Conservation (phyloP, 2,797 vertebrate species). For the Phrynocephalus vlangalii region DNA sequence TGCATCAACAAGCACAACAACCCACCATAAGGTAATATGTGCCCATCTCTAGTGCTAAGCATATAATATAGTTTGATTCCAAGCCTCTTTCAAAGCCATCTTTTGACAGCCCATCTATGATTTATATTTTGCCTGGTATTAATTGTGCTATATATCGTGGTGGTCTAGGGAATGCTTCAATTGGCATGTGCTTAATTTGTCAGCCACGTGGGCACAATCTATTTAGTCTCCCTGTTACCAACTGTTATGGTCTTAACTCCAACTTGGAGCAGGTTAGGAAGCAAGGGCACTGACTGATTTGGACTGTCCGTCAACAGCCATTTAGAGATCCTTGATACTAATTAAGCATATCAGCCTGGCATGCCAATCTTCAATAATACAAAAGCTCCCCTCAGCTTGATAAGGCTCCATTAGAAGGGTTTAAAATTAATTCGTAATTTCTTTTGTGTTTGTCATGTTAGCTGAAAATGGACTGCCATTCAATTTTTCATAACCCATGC, state of each 20-base stretch:
- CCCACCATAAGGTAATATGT: no score
- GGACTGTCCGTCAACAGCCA: conserved; percentile 75
- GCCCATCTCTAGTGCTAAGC: no score
- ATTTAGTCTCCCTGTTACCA: conserved; percentile 58
- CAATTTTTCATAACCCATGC: conserved; percentile 79
- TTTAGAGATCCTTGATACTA: conserved; percentile 77
- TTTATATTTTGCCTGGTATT: conserved; percentile 9
- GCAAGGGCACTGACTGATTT: conserved; percentile 64
- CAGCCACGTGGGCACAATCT: conserved; percentile 59
- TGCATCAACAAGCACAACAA: no score
- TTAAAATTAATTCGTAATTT: conserved; percentile 86
- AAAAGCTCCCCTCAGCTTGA: conserved; percentile 81
- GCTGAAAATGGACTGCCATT: conserved; percentile 85
- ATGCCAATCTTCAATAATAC: conserved; percentile 77
- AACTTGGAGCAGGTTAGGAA: conserved; percentile 37
- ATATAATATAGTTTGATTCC: no score
- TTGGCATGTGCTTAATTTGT: conserved; percentile 57
- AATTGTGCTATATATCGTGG: neutral
- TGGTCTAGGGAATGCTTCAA: neutral
- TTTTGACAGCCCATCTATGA: neutral
- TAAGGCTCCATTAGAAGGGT: conserved; percentile 80
- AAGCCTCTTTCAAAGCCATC: neutral
- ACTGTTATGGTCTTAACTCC: conserved; percentile 65
- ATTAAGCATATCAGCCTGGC: conserved; percentile 80
- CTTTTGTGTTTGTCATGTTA: conserved; percentile 82